These are phyloP conservation scores for Gymnocephalus cernua DNA, from an alignment of 2,113 vertebrate species.

Conservation along the genomic window DNA sequence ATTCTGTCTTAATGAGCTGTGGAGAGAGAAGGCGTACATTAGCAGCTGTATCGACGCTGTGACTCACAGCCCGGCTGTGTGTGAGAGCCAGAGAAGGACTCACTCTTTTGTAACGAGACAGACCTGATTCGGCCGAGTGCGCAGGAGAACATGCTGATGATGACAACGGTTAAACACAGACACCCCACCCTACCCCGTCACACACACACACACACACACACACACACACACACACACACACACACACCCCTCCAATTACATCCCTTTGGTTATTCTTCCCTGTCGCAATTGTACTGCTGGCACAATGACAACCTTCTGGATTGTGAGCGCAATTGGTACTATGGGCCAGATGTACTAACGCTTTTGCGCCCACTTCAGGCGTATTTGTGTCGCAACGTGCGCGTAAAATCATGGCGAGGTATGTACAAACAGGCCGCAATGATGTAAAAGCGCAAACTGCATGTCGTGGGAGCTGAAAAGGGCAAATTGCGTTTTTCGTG, in stretches of 20 bases:
- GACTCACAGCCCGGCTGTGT: conserved; percentile 50
- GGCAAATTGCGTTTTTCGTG: too few relatives aligned
- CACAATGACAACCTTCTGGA: conserved; percentile 41
- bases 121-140: conserved; percentile 59
- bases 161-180: conserved; percentile 54
- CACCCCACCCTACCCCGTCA: conserved; percentile 11
- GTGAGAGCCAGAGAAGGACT: conserved; percentile 31
- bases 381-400: too few relatives aligned
- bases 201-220: conserved; percentile 1
- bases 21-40: conserved; percentile 36
- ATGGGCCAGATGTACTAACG: too few relatives aligned
- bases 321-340: conserved; percentile 9
- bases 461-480: too few relatives aligned
- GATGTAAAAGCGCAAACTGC: too few relatives aligned
- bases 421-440: too few relatives aligned
- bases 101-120: conserved; percentile 59
- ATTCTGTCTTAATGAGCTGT: conserved; percentile 60
- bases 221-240: not conserved
- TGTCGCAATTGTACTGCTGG: conserved; percentile 49
- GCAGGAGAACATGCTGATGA: conserved; percentile 50
- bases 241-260: conserved; percentile 62
- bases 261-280: conserved; percentile 68
- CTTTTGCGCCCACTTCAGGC: too few relatives aligned
- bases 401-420: too few relatives aligned
- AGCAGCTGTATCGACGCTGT: conserved; percentile 27